Evolutionary conservation across 1,140 invertebrate genomes (phyloP), one percentile per base, ranked within the genome.

Genomic region (Lepidurus packardi): DNA sequence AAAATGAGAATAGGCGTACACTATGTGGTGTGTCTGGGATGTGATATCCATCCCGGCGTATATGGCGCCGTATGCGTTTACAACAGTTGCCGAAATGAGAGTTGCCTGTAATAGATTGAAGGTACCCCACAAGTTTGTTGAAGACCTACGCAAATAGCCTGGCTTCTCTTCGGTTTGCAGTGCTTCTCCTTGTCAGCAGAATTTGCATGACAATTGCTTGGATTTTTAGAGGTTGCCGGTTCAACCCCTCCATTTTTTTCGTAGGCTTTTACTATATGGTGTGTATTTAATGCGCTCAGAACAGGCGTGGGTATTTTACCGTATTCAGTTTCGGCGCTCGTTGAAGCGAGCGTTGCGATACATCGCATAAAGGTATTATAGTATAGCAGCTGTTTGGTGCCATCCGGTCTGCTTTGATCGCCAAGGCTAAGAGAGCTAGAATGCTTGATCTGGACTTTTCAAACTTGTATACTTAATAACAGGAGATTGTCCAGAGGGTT

Each of bases 41-140:
- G 75, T 77, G 16, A 43, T 77, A 9, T 0, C 75, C n/a, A 77
- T 77, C 13, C 7, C 75, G 10, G 11, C 43, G 1, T 47, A 47
- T 47, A 1, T 44, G 34, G 21, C 47, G 47, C 75, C 75, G 34
- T n/a, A 11, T 10, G 75, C 41, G 10, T 79, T 84, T 1, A 82
- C 82, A 78, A 79, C 83, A 21, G 73, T 84, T 25, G 80, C 83
- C 43, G 85, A 86, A 79, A 80, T 80, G n/a, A 45, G 44, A 5
- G 43, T 78, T n/a, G 24, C 78, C 13, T 78, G 75, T 11, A 47
- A 34, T 8, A 53, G 78, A 13, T 34, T 81, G 5, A 73, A 81
- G 78, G 81, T 81, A 76, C 43, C 74, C 16, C 24, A 24, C 73
- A 24, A 13, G 41, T n/a, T 65, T 16, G 16, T 21, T 65, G 9